phyloP scores from a whole-genome alignment of 1,140 invertebrate species.

The Colletes latitarsis region DNA sequence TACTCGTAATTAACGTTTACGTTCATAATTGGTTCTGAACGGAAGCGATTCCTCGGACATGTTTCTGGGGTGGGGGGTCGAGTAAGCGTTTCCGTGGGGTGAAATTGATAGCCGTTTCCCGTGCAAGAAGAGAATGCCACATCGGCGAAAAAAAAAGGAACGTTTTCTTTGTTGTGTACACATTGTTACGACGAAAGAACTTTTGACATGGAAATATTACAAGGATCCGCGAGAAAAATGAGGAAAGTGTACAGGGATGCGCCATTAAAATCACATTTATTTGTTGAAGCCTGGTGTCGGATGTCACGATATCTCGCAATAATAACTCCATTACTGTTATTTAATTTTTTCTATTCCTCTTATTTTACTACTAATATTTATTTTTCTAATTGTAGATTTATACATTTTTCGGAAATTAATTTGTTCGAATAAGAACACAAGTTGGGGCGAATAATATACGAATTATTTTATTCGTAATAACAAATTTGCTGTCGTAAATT shows the following conservation, averaged over 20 bases:
- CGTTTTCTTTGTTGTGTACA: not conserved
- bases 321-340: not conserved
- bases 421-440: no score
- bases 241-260: not conserved
- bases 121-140: not conserved
- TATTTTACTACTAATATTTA: no score
- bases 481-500: not conserved
- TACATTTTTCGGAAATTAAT: no score
- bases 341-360: no score
- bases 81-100: not conserved
- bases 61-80: not conserved
- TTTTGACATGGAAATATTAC: slow-evolving; percentile 36
- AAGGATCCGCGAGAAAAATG: slow-evolving; percentile 1
- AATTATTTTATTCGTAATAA: not conserved
- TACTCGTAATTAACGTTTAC: not conserved
- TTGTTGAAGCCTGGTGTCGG: slow-evolving; percentile 36
- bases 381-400: no score
- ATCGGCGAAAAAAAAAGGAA: not conserved
- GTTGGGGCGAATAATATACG: no score
- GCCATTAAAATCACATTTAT: slow-evolving; percentile 60
- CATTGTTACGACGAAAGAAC: slow-evolving; percentile 29
- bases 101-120: slow-evolving; percentile 2
- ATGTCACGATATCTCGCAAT: not conserved
- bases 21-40: not conserved
- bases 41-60: not conserved